Percentiles rank a stretch among this genome's conserved stretches.
Evolutionary conservation across 23 tunicate genomes (phyloP).

Genomic region (Oikopleura dioica): DNA sequence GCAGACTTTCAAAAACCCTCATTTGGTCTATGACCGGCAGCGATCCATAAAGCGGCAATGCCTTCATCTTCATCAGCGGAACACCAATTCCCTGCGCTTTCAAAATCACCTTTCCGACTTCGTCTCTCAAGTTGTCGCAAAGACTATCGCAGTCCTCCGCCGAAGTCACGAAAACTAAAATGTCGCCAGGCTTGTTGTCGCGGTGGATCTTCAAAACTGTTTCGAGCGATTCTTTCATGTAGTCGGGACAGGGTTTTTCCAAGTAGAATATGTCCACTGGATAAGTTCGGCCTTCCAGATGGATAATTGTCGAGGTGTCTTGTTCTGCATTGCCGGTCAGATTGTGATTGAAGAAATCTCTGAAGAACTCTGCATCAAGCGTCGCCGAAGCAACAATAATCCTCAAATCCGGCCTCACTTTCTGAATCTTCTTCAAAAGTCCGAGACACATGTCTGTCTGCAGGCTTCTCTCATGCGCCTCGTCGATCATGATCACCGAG

Average conservation of each 20-base stretch:
- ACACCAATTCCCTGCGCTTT: conserved; percentile 22
- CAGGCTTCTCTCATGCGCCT: conserved; percentile 72
- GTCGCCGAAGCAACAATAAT: conserved; percentile 70
- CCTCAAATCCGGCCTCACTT: conserved; percentile 40
- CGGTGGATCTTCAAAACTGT: conserved; percentile 40
- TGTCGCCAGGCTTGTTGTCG: conserved; percentile 38
- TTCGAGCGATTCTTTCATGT: conserved; percentile 38
- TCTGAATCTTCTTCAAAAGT: conserved; percentile 56
- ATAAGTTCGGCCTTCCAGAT: conserved; percentile 45
- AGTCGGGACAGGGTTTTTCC: conserved; percentile 45
- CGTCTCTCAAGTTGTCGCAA: conserved; percentile 18
- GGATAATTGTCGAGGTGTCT: conserved; percentile 22
- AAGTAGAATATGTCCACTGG: conserved; percentile 64
- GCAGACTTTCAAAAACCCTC: conserved; percentile 32
- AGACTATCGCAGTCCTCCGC: conserved; percentile 56
- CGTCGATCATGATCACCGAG: conserved; percentile 50
- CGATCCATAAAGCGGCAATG: conserved; percentile 52
- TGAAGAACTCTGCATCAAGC: conserved; percentile 33
- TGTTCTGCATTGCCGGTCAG: conserved; percentile 14
- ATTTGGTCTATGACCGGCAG: conserved; percentile 38
- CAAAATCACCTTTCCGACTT: conserved; percentile 16
- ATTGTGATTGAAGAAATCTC: conserved; percentile 29
- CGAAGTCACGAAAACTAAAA: conserved; percentile 58
- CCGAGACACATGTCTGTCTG: conserved; percentile 76
- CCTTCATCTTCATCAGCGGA: conserved; percentile 30